Percentiles rank a stretch among this genome's conserved stretches.
Evolutionary conservation across 2,113 vertebrate genomes (phyloP).

Genomic region (Pongo pygmaeus): DNA sequence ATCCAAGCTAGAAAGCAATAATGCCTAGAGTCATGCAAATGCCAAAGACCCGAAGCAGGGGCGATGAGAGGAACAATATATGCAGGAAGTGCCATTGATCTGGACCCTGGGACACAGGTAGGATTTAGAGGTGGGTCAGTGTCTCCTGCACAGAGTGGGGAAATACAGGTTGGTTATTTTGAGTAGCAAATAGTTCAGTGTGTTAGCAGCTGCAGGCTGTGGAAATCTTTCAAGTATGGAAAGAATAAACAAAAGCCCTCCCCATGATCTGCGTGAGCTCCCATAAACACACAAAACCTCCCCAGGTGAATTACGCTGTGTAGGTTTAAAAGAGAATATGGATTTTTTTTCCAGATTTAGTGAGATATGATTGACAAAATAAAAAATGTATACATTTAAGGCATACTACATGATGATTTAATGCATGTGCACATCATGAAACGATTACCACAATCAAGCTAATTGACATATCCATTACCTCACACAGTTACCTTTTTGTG

Average conservation of each 20-base stretch:
- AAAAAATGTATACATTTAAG: neutral
- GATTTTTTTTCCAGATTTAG: neutral
- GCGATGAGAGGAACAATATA: neutral
- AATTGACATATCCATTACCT: neutral
- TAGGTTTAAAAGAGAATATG: neutral
- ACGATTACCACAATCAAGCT: neutral
- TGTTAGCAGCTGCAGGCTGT: neutral
- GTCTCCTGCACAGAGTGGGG: neutral
- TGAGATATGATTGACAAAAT: neutral
- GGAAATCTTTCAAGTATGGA: neutral
- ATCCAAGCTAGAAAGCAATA: neutral
- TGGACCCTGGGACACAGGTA: neutral
- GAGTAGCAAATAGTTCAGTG: too few species aligned
- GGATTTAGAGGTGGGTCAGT: neutral
- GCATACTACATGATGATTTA: neutral
- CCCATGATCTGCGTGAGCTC: neutral
- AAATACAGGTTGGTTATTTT: neutral
- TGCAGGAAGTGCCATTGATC: neutral
- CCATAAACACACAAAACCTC: neutral
- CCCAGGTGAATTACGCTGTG: neutral
- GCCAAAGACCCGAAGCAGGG: neutral
- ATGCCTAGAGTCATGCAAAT: too few species aligned
- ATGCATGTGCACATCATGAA: neutral
- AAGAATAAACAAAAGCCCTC: neutral
- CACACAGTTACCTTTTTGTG: neutral